These are phyloP conservation scores for Vulpes lagopus DNA, from an alignment of 2,113 vertebrate genomes.

Conservation along the genomic window DNA sequence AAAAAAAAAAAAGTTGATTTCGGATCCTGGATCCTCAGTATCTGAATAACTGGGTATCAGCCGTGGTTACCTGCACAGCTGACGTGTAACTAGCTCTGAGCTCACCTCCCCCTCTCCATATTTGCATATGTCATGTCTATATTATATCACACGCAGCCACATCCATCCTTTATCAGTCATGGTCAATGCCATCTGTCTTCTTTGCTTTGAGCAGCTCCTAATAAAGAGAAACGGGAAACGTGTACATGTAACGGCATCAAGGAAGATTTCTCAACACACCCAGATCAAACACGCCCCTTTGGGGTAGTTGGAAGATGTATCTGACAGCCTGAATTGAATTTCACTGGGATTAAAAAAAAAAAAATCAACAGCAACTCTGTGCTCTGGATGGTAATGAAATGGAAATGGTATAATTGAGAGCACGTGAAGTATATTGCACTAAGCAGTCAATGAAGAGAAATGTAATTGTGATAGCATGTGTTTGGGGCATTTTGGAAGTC, in stretches of 20 bases:
- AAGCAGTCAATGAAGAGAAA: background rate
- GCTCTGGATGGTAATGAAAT: constrained; percentile 34
- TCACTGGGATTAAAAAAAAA: background rate
- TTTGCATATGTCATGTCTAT: background rate
- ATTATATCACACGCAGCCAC: background rate
- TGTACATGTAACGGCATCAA: background rate
- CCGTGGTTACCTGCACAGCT: background rate
- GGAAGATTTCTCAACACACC: background rate
- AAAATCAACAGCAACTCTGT: constrained; percentile 4
- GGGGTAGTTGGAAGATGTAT: background rate
- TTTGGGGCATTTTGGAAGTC: background rate
- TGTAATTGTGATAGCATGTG: background rate
- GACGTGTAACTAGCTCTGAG: background rate
- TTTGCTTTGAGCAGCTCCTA: background rate
- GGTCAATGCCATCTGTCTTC: background rate
- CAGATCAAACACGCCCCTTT: background rate
- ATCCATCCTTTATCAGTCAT: background rate
- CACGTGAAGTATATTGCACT: background rate
- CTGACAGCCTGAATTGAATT: background rate
- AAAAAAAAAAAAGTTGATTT: background rate
- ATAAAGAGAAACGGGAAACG: background rate
- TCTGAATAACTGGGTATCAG: background rate
- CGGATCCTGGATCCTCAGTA: background rate
- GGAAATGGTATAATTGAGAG: background rate
- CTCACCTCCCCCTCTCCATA: background rate